Base-by-base conservation (phyloP, 2,888 invertebrate genomes). In the Tiliacea aurago region DNA sequence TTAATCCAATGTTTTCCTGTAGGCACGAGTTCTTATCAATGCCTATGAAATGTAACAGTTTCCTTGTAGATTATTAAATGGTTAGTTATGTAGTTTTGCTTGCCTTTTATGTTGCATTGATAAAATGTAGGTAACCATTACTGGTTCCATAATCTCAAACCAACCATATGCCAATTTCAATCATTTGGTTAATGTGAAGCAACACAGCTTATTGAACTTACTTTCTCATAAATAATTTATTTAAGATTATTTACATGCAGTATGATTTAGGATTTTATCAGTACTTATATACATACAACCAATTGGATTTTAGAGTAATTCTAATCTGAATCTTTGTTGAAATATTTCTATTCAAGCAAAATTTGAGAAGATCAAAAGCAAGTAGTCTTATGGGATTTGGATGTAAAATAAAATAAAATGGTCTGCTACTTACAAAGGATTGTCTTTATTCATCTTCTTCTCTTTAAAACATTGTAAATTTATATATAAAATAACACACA, bases 1-100 rank as follows among this genome's bases (percentile, higher is more conserved):
- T 51, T 23, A n/a, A 13, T 33, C 6, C 6, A 41, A 23, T 13
- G 20, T 58, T 84, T 71, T 71, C 81, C 81, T 69, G 41, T 63
- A 20, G 2, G 9, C 37, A 28, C 0, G 20, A 33, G 7, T 55
- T 59, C 53, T 67, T 67, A 67, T 71, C 66, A 11, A 33, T 59
- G 47, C 4, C 0, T 4, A 45, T 45, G 18, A 15, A 20, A 55
- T 59, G 20, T 63, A n/a, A 53, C 15, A 53, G 28, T 59, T 69
- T 76, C 47, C 63, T 43, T 28, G 2, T 41, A 51, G 20, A 37
- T 64, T 23, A 69, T 33, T 49, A 20, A 33, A 45, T 23, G 3
- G 11, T n/a, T 62, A 41, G 13, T 43, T 23, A 41, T 5, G 9
- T 9, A 5, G 28, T n/a, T 74, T 23, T 18, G 18, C 13, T 28